Conservation (phyloP, 2,113 vertebrate genomes). For the Callithrix jacchus region DNA sequence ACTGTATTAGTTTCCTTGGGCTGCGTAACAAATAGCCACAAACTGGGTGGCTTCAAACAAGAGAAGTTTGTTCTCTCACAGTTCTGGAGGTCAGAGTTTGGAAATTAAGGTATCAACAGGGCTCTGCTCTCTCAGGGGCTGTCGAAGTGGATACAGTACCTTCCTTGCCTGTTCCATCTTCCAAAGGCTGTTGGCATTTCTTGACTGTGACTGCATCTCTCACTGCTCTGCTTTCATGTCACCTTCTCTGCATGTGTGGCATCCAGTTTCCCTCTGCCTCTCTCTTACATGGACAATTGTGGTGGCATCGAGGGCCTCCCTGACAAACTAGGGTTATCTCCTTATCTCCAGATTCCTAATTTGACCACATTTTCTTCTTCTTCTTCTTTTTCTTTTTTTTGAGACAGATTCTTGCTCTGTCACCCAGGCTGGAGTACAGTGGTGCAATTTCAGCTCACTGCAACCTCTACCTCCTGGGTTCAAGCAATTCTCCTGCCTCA, state of each 20-base stretch:
- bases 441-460: too few species aligned
- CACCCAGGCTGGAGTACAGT: too few species aligned
- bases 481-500: too few species aligned
- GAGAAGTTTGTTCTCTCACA: not conserved
- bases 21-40: not conserved
- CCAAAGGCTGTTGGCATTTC: not conserved
- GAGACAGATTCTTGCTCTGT: too few species aligned
- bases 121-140: not conserved
- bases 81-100: not conserved
- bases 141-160: not conserved
- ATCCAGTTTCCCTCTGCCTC: not conserved
- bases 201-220: not conserved
- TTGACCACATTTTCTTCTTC: not conserved
- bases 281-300: not conserved
- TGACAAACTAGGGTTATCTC: not conserved
- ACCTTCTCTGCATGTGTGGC: not conserved
- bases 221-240: not conserved
- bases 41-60: not conserved
- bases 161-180: not conserved
- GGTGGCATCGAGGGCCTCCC: not conserved
- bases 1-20: not conserved
- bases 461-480: too few species aligned
- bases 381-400: not conserved
- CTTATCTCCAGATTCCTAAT: not conserved
- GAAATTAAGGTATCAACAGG: not conserved